Conservation (phyloP, 1,140 invertebrate species). For the Tenebrio molitor region DNA sequence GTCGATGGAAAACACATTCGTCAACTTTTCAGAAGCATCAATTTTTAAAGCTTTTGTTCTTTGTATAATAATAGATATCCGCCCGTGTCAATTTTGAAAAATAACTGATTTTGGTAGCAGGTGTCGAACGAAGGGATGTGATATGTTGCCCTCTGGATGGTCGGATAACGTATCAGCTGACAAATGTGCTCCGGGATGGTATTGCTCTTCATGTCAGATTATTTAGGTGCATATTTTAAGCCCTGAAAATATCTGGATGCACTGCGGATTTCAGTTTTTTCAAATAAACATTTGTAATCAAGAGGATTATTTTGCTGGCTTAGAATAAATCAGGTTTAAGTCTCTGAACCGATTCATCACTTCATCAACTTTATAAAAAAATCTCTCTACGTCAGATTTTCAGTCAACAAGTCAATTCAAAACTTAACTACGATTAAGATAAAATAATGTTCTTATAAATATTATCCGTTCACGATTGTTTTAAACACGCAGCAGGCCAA, state of each 20-base stretch:
- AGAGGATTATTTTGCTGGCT: no score
- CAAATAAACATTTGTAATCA: no score
- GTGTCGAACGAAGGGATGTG: slow-evolving; percentile 34
- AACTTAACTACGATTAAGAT: no score
- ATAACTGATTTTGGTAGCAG: slow-evolving; percentile 31
- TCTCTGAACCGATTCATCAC: no score
- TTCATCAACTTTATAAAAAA: no score
- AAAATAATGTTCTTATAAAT: no score
- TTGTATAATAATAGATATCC: slow-evolving; percentile 25
- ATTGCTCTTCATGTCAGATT: slow-evolving; percentile 29
- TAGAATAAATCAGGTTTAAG: no score
- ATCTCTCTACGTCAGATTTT: no score
- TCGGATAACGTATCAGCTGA: slow-evolving; percentile 35
- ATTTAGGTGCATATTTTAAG: slow-evolving; percentile 31
- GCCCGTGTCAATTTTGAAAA: slow-evolving; percentile 35
- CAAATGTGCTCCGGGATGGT: slow-evolving; percentile 31
- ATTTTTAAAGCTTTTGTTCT: slow-evolving; percentile 41
- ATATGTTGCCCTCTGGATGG: slow-evolving; percentile 38
- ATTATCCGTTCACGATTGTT: no score
- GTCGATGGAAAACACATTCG: slow-evolving; percentile 12
- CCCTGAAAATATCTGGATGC: background rate
- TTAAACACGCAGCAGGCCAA: no score
- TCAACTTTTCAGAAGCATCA: slow-evolving; percentile 1
- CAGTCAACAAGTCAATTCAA: no score
- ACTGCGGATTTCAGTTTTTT: background rate